Base-by-base conservation (phyloP, 64 coral and sea anemone genomes). In the Trachythela sp. region DNA sequence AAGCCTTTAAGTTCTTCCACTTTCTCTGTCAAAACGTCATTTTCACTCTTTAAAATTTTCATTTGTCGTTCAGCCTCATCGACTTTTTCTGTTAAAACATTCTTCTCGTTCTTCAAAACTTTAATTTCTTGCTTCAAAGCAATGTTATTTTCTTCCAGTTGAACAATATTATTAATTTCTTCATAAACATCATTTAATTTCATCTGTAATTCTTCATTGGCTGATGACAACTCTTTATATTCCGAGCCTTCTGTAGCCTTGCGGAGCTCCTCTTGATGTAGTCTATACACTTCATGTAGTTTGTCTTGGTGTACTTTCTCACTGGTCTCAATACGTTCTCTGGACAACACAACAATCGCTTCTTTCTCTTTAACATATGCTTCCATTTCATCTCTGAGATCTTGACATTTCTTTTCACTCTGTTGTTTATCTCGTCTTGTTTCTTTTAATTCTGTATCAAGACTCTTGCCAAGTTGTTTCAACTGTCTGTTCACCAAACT, bases 351-450 rank as follows among this genome's bases (percentile, higher is more conserved):
- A 80, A 80, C 35, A 35, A 80, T 39, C 7, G 75, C 75, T 39
- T 80, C 75, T 1, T 80, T 80, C 33, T 80, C 75, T 39, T 80
- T 80, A 8, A 80, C 75, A 39, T 34, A 80, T 37, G 15, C 27
- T 80, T 80, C 75, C 75, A 80, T 80, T 35, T 80, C 75, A 6
- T 39, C 37, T 80, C 75, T 35, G 1, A 80, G 33, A 35, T 80
- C 75, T 39, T 80, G 75, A 39, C 75, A 80, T 37, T 80, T 80
- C 75, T 80, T 80, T 38, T 80, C 75, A 80, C 75, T 80, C 75
- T 35, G 33, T 1, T 39, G 75, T 39, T 80, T 80, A 35, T 80
- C 75, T 39, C 37, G 30, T 80, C 75, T 80, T 15, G 75, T 35
- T 80, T 80, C 33, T 36, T 80, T 80, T 18, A 80, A 0, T 35